Evolutionary conservation across 2,797 vertebrate genomes (phyloP), one percentile per base, ranked within the genome.

Genomic region (Furcifer pardalis): DNA sequence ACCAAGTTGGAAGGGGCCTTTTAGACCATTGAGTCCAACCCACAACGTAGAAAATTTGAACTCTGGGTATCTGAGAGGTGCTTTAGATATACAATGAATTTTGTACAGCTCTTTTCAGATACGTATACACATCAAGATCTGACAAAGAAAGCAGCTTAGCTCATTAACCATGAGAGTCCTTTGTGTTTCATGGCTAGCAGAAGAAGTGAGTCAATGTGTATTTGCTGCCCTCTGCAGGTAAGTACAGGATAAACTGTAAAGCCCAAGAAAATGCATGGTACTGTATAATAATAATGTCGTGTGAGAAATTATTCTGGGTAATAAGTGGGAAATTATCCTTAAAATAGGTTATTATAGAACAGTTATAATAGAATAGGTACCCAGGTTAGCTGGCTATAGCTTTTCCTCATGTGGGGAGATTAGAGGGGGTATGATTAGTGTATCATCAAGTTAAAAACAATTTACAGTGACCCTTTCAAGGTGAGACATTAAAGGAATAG

Each of bases 171-270:
- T 62, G 1, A 52, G 52, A 9, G 9, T 19, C 49, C n/a, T 25
- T 32, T 62, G 56, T 42, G 12, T 62, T 77, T 62, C 76, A 15
- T 60, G 7, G 35, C 52, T 9, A 46, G 5, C 4, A 59, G 49
- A 35, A 15, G 3, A 13, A 35, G 9, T 9, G 62, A 69, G 12
- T 13, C 10, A 30, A 30, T 7, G 2, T 21, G 40, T 23, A n/a
- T 59, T 32, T 82, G 80, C 52, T 82, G 79, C 80, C 80, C 68
- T 73, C 80, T 82, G 37, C 52, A 73, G 80, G 69, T 72, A 15
- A 5, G 23, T 66, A 49, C 17, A 46, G 23, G 1, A 44, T 32
- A 21, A 30, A 5, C 1, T 42, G 42, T 21, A 42, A 19, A 10
- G 10, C 8, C 63, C 3, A 37, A 37, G 46, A 5, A 27, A 68